Percentiles rank a stretch among this genome's conserved stretches.
Conservation (phyloP, 1,140 invertebrate genomes). For the Choristoneura fumiferana region DNA sequence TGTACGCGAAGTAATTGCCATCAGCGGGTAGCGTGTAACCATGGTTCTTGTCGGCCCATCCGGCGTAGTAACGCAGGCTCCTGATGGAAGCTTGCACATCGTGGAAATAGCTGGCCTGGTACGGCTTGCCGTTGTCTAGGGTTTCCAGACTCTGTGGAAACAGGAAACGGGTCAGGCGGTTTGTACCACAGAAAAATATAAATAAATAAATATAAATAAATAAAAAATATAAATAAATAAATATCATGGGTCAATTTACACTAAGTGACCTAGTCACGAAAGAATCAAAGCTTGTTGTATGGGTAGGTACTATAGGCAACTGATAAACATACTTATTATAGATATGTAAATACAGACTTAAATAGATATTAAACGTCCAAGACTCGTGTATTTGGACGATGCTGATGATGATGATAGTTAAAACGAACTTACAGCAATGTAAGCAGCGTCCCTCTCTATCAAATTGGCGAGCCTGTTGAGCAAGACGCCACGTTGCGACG, state of each 20-base stretch:
- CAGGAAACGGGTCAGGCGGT: not conserved
- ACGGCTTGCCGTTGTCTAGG: slow-evolving; percentile 97
- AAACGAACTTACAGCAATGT: slow-evolving; percentile 85
- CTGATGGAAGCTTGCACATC: slow-evolving; percentile 86
- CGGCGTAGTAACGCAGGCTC: slow-evolving; percentile 90
- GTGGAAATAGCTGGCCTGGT: slow-evolving; percentile 83
- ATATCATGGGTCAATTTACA: no score
- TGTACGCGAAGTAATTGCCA: slow-evolving; percentile 93
- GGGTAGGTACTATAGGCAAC: no score
- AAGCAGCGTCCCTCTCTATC: slow-evolving; percentile 87
- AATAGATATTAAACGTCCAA: no score
- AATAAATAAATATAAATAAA: no score
- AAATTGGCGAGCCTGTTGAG: slow-evolving; percentile 90
- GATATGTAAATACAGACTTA: no score
- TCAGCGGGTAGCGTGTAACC: slow-evolving; percentile 95
- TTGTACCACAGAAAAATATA: not conserved
- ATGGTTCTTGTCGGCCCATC: slow-evolving; percentile 95
- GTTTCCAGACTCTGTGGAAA: slow-evolving; percentile 92
- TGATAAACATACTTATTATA: no score
- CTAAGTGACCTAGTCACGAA: no score
- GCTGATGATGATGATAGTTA: no score
- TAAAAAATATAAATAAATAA: no score
- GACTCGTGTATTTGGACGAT: no score
- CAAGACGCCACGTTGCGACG: slow-evolving; percentile 89
- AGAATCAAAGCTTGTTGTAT: no score